Evolutionary conservation across 2,797 vertebrate species (phyloP).

Genomic region (Tenualosa ilisha): DNA sequence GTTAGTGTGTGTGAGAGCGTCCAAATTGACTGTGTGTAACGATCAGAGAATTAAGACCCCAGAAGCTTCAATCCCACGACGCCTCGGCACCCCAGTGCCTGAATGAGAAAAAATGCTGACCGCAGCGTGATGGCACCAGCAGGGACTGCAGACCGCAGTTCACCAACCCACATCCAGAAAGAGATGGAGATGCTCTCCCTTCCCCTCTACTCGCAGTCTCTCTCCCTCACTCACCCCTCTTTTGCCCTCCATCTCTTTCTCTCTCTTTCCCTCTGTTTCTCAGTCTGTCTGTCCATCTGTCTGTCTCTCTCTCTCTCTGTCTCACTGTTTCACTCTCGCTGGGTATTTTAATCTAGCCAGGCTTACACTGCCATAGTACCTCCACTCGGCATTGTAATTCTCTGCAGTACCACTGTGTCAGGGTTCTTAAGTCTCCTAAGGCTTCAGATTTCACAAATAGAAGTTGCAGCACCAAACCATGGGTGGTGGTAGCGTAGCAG

Average conservation of each 20-base stretch:
- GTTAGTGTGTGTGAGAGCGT: neutral
- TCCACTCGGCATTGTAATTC: too few species aligned
- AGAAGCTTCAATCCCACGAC: conserved; percentile 26
- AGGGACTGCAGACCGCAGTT: neutral
- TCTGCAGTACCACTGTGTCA: too few species aligned
- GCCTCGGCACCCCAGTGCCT: conserved; percentile 1
- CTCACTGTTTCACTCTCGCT: neutral
- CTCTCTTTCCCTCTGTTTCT: neutral
- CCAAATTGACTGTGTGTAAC: conserved; percentile 27
- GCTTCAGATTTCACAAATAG: too few species aligned
- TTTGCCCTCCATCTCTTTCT: neutral
- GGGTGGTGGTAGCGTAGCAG: too few species aligned
- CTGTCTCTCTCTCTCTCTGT: neutral
- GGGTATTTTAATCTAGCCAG: too few species aligned
- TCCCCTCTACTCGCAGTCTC: neutral
- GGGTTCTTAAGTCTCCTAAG: too few species aligned
- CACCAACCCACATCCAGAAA: conserved; percentile 31
- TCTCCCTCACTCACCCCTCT: neutral
- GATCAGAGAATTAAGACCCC: conserved; percentile 24
- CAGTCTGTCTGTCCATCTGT: too few species aligned
- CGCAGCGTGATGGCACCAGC: neutral
- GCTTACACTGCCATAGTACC: too few species aligned
- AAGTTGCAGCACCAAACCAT: too few species aligned
- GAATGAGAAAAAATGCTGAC: conserved; percentile 28
- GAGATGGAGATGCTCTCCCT: neutral